phyloP scores from a whole-genome alignment of 64 coral and sea anemone species.

The Catalaphyllia jardinei region DNA sequence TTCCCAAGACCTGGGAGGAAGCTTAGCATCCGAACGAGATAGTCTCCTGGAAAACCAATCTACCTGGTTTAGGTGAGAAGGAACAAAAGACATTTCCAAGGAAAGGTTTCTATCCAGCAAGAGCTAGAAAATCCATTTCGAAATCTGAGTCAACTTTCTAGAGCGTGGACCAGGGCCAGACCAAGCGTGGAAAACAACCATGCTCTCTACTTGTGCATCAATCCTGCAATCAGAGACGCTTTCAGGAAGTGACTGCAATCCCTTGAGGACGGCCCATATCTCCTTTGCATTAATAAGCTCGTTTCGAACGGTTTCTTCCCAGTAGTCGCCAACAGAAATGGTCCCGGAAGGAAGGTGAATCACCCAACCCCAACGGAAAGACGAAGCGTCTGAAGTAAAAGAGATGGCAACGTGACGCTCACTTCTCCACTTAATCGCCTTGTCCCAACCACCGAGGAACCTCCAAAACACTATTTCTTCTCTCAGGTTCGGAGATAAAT shows the following conservation, averaged over 20 bases:
- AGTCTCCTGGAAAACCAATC: constrained; percentile 25
- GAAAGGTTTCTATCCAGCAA: constrained; percentile 2
- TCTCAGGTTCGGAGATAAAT: no score
- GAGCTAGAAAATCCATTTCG: background rate
- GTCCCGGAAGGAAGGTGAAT: background rate
- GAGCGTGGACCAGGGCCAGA: constrained; percentile 6
- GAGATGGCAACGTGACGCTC: background rate
- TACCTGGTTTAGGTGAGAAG: constrained; percentile 13
- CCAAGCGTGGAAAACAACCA: no score
- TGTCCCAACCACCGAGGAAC: background rate
- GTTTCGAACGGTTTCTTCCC: background rate
- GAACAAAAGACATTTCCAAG: constrained; percentile 19
- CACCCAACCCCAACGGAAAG: constrained; percentile 24
- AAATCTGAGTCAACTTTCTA: background rate
- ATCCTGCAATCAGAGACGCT: background rate
- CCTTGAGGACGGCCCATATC: constrained; percentile 20
- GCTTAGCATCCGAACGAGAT: constrained; percentile 1
- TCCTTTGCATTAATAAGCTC: constrained; percentile 51
- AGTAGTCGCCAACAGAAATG: no score
- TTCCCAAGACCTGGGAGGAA: constrained; percentile 16
- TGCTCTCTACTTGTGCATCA: no score
- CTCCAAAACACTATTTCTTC: no score
- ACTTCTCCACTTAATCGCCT: background rate
- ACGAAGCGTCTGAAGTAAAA: constrained; percentile 21
- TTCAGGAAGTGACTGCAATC: constrained; percentile 16